A percentile compares a stretch with the other conserved stretches of the same genome.
phyloP scores from a whole-genome alignment of 2,888 invertebrate genomes.

The Hirtodrosophila cameraria region DNA sequence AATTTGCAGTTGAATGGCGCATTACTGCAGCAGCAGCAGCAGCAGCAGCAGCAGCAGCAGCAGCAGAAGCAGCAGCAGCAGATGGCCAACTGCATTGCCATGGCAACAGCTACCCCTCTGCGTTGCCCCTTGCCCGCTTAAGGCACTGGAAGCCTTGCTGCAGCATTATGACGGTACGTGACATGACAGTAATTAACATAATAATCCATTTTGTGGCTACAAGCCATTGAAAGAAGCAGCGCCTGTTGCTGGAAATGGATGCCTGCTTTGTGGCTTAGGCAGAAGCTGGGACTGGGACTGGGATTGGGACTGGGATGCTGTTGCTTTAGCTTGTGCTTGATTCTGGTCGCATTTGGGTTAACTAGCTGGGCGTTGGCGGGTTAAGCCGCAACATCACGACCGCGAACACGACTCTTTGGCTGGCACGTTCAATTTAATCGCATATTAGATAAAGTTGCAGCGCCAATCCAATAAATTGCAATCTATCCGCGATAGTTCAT shows the following conservation, averaged over 20 bases:
- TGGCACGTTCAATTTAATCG: slow-evolving; percentile 68
- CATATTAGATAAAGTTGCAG: slow-evolving; percentile 57
- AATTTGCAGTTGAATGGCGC: slow-evolving; percentile 70
- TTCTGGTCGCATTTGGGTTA: slow-evolving; percentile 59
- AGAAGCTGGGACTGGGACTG: background rate
- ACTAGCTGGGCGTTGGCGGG: slow-evolving; percentile 70
- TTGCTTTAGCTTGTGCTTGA: slow-evolving; percentile 2
- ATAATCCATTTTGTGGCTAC: slow-evolving; percentile 67
- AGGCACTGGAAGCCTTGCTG: background rate
- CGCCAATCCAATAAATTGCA: slow-evolving; percentile 60
- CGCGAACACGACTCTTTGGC: slow-evolving; percentile 34
- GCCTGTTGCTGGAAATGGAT: slow-evolving; percentile 24
- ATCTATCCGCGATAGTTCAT: slow-evolving; percentile 12
- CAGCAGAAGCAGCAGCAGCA: slow-evolving; percentile 30
- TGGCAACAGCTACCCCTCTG: slow-evolving; percentile 3
- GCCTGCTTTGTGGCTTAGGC: background rate
- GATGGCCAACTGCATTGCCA: slow-evolving; percentile 31
- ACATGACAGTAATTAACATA: slow-evolving; percentile 75
- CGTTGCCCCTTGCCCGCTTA: background rate
- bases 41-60: slow-evolving; percentile 8
- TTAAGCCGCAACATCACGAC: slow-evolving; percentile 58
- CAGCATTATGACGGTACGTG: slow-evolving; percentile 53
- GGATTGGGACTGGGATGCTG: slow-evolving; percentile 5
- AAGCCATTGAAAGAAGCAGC: slow-evolving; percentile 44
- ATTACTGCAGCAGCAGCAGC: slow-evolving; percentile 37